These are phyloP conservation scores for Girardinus metallicus DNA, from an alignment of 2,797 vertebrate genomes.

Conservation along the genomic window DNA sequence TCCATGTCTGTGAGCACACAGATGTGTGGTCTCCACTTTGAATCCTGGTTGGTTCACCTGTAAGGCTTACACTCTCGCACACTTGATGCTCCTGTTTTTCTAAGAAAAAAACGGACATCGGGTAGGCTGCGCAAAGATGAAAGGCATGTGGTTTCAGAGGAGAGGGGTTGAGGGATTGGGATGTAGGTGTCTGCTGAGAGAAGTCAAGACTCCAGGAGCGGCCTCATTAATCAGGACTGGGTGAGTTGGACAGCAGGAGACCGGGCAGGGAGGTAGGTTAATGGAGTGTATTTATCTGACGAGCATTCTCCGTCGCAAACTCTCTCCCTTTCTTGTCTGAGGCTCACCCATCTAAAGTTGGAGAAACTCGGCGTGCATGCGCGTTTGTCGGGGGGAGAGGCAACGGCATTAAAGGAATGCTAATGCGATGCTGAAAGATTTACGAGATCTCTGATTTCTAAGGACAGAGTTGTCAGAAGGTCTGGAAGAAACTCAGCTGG, in stretches of 20 bases:
- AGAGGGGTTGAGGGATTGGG: conserved; percentile 29
- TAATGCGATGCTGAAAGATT: conserved; percentile 52
- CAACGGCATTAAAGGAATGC: conserved; percentile 56
- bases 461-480: conserved; percentile 3
- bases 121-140: conserved; percentile 31
- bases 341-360: conserved; percentile 62
- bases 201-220: conserved; percentile 56
- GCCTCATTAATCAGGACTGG: conserved; percentile 76
- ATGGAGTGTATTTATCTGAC: conserved; percentile 76
- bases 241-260: conserved; percentile 57
- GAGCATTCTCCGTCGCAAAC: conserved; percentile 31
- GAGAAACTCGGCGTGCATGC: not conserved
- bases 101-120: not conserved
- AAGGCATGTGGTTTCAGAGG: conserved; percentile 7
- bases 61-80: conserved; percentile 2
- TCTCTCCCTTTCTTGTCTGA: conserved; percentile 27
- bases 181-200: conserved; percentile 28
- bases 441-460: conserved; percentile 37
- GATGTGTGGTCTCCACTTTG: not conserved
- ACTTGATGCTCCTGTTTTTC: not conserved
- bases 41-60: not conserved
- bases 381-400: conserved; percentile 2
- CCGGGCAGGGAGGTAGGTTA: conserved; percentile 58
- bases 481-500: not conserved
- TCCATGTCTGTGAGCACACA: not conserved